Base-by-base conservation (phyloP, 2,888 invertebrate species). In the Steinernema scapterisci region DNA sequence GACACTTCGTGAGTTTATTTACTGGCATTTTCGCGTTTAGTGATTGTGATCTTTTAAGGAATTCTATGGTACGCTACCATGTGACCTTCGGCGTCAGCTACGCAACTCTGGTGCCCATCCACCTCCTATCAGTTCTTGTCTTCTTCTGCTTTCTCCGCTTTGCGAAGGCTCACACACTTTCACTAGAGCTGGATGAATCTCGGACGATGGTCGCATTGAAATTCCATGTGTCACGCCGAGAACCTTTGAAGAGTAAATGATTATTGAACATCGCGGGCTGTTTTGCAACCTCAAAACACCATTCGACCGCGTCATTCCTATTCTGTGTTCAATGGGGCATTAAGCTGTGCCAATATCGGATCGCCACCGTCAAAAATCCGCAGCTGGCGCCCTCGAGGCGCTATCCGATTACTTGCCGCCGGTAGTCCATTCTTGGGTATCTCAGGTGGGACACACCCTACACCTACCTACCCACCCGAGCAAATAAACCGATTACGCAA, bases 401-500 rank as follows among this genome's bases (percentile, higher is more conserved):
- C 63, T 63, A 63, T 63, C 63, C 63, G 63, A 63, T 63, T 63
- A 63, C 63, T 31, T 16, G 11, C 6, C 19, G 13, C 63, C 31
- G 63, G 63, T 63, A 63, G 31, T 31, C 63, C 63, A 31, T 63
- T 6, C 38, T 6, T 25, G 63, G 63, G 63, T 48, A 48, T 16
- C 63, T 63, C 63, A 63, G 63, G 63, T 63, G 38, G 63, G 25
- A 19, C 21, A 11, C 63, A 63, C 63, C 63, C 63, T 31, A 31
- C 31, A 11, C 31, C 63, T 25, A 63, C 63, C 63, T 27, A 11
- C 31, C 52, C 52, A 27, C 27, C 63, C 63, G 54, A 54, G 25
- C 54, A 63, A 63, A 63, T 31, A 63, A 63, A 27, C 63, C 63
- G 63, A 63, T 63, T 63, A 63, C 63, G 63, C 63, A 27, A 63